These are phyloP conservation scores for Scortum barcoo DNA, from an alignment of 2,113 vertebrate species.

Conservation along the genomic window DNA sequence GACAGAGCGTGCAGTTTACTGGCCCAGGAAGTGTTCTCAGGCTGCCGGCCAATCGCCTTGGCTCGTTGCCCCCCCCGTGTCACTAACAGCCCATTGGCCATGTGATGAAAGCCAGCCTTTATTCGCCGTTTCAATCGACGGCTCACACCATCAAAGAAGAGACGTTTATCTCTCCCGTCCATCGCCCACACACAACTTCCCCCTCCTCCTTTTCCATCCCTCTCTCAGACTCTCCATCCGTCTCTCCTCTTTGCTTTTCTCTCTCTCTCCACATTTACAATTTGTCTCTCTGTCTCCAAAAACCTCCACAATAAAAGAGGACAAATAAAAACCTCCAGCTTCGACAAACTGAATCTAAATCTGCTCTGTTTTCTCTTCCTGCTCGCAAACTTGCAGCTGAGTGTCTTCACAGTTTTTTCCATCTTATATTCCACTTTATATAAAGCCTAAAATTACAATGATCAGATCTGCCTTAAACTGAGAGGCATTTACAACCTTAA, in stretches of 20 bases:
- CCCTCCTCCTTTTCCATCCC: slow-evolving; percentile 18
- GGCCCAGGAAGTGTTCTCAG: slow-evolving; percentile 82
- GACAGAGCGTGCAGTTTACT: slow-evolving; percentile 80
- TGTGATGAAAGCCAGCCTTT: slow-evolving; percentile 83
- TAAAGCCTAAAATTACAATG: neutral
- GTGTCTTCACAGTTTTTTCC: neutral
- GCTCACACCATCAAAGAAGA: slow-evolving; percentile 78
- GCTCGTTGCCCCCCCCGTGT: slow-evolving; percentile 73
- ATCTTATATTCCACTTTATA: neutral
- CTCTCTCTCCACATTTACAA: slow-evolving; percentile 22
- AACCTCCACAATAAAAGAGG: slow-evolving; percentile 23
- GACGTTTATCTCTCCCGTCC: slow-evolving; percentile 78
- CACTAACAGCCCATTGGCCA: slow-evolving; percentile 82
- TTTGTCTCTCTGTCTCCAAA: slow-evolving; percentile 41
- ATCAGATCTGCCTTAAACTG: neutral
- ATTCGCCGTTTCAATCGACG: slow-evolving; percentile 75
- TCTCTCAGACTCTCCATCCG: slow-evolving; percentile 32
- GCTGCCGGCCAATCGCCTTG: slow-evolving; percentile 82
- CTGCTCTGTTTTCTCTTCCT: neutral
- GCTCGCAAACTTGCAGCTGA: neutral
- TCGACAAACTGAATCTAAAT: slow-evolving; percentile 18
- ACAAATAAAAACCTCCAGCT: slow-evolving; percentile 22
- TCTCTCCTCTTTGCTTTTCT: slow-evolving; percentile 33
- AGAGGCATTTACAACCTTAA: neutral
- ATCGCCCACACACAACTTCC: slow-evolving; percentile 56